Percentiles rank a stretch among this genome's conserved stretches.
Conservation (phyloP, 2,113 vertebrate species). For the Cyanoderma ruficeps region DNA sequence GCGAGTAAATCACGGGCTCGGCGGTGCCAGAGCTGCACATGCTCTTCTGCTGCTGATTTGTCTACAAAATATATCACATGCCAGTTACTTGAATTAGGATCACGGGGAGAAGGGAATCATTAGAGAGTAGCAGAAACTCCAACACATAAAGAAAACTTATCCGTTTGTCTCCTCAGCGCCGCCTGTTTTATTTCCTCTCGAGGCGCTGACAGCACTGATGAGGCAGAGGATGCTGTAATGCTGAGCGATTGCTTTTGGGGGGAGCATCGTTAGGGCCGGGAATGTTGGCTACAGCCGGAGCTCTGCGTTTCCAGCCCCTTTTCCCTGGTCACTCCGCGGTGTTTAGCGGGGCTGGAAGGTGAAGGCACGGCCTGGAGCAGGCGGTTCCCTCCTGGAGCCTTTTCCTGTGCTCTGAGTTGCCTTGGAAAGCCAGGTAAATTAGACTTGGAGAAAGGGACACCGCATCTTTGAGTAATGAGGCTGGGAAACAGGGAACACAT, state of each 20-base stretch:
- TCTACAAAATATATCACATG: conserved; percentile 55
- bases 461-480: conserved; percentile 78
- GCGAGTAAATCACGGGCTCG: conserved; percentile 22
- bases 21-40: background rate
- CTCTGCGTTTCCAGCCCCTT: background rate
- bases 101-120: conserved; percentile 59
- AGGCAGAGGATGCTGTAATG: background rate
- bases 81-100: conserved; percentile 65
- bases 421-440: conserved; percentile 65
- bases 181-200: conserved; percentile 15
- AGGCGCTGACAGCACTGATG: background rate
- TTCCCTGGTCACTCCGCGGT: fast-evolving
- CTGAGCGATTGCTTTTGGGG: background rate
- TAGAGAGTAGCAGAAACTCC: conserved; percentile 50
- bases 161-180: background rate
- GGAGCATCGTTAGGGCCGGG: background rate
- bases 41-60: conserved; percentile 50
- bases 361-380: background rate
- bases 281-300: background rate
- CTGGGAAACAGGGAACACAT: conserved; percentile 76
- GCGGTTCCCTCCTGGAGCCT: background rate
- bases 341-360: background rate
- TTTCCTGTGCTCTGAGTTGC: background rate
- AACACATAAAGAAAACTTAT: conserved; percentile 53
- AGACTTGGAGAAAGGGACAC: conserved; percentile 69